Base-by-base conservation (phyloP, 2,888 invertebrate genomes). In the Spisula subtruncata region DNA sequence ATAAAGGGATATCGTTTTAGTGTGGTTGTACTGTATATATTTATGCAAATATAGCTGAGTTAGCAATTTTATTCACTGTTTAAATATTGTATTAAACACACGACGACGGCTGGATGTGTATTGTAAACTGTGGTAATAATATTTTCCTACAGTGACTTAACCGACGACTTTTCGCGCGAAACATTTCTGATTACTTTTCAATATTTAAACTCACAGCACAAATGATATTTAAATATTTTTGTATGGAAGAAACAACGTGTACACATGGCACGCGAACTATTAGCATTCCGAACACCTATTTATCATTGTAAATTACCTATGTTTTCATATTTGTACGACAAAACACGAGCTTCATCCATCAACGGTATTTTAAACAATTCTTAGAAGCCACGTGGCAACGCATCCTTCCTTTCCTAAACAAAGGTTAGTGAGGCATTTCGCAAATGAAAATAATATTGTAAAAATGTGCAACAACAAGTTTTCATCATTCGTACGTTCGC, bases 271-370 rank as follows among this genome's bases (percentile, higher is more conserved):
- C 29, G 51, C 51, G 84, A 20, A 86, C 75, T 91, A 85, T 89
- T 90, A 83, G 83, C 91, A 91, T 91, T 88, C 86, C 81, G 66
- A n/a, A 54, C 32, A 84, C 32, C 89, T 83, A 82, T 88, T 86
- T 83, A 88, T 91, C 89, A 86, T 86, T 84, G 48, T 66, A 71
- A 85, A 75, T 35, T 18, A 60, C 81, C 83, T 20, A 88, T 91
- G 89, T 91, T 91, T 89, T 86, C 91, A 91, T 91, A 83, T 75
- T 89, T 88, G 35, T 48, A 81, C 87, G 88, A 89, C 91, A 86
- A 71, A 75, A 46, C 79, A 54, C 54, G 60, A 56, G 60, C 86
- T 83, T 86, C 91, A 86, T 91, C 87, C 84, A 91, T 89, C 91
- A 88, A 54, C 56, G 84, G 84, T 81, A 91, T 89, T 91, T 91